Conservation (phyloP, 2,888 invertebrate species). For the Parnassius smintheus region DNA sequence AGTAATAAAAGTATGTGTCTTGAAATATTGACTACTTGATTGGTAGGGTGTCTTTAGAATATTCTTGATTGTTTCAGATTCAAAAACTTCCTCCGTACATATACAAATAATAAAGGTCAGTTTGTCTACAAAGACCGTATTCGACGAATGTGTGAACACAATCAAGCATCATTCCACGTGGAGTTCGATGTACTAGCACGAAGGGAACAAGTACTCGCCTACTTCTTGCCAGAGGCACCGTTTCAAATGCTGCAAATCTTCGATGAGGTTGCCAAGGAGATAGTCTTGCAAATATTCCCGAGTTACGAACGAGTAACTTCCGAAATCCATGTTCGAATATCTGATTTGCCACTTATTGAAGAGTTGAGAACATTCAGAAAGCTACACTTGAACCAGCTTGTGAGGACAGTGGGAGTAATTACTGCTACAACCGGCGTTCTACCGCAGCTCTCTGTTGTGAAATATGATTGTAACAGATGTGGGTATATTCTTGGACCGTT, state of each 20-base stretch:
- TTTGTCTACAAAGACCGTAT: conserved; percentile 96
- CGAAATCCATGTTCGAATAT: conserved; percentile 97
- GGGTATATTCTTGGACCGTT: conserved; percentile 97
- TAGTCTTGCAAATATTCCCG: conserved; percentile 96
- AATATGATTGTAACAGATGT: conserved; percentile 98
- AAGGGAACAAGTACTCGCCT: conserved; percentile 95
- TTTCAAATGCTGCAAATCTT: conserved; percentile 98
- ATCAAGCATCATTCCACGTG: conserved; percentile 93
- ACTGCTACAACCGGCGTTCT: conserved; percentile 97
- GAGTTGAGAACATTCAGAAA: conserved; percentile 95
- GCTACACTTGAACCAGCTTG: conserved; percentile 95
- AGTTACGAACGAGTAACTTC: conserved; percentile 96
- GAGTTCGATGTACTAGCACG: conserved; percentile 95
- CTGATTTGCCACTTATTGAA: conserved; percentile 97
- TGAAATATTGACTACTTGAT: no score
- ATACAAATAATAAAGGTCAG: conserved; percentile 91
- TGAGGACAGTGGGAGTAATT: conserved; percentile 93
- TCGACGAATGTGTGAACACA: conserved; percentile 95
- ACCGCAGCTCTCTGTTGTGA: conserved; percentile 96
- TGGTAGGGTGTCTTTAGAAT: no score
- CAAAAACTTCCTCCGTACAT: conserved; percentile 95
- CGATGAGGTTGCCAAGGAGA: conserved; percentile 95
- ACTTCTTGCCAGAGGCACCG: conserved; percentile 98
- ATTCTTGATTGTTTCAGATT: conserved; percentile 68
- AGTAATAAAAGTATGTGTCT: no score